Percentiles rank a stretch among this genome's conserved stretches.
phyloP scores from a whole-genome alignment of 2,797 vertebrate genomes.

The Remorina albescens region DNA sequence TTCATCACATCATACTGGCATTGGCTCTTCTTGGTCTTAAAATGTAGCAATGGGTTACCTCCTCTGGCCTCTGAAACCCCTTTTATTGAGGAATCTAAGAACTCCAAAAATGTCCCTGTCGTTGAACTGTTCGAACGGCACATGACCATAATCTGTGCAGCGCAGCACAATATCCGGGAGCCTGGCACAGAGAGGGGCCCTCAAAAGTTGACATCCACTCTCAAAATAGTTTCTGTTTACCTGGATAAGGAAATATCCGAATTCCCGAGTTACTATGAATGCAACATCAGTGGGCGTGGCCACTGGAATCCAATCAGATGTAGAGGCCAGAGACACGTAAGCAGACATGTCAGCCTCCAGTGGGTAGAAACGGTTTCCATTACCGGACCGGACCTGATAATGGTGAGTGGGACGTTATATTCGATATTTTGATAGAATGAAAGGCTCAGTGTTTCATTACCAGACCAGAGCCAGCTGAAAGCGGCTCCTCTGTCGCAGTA shows the following conservation, averaged over 20 bases:
- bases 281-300: slow-evolving; percentile 53
- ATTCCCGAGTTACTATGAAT: slow-evolving; percentile 40
- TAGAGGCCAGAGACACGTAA: slow-evolving; percentile 69
- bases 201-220: not conserved
- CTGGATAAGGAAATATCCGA: rapidly evolving
- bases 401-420: slow-evolving; percentile 74
- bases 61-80: no score
- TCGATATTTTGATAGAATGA: not conserved
- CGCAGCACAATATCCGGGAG: no score
- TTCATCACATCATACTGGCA: no score
- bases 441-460: no score
- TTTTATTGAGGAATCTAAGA: no score
- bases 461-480: no score
- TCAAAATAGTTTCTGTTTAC: not conserved
- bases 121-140: no score
- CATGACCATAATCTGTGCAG: no score
- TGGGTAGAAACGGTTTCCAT: not conserved
- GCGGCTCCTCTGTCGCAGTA: not conserved
- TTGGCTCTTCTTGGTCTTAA: no score
- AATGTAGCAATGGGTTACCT: no score
- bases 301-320: slow-evolving; percentile 56
- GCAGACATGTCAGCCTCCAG: slow-evolving; percentile 64
- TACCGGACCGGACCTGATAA: slow-evolving; percentile 10
- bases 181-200: no score
- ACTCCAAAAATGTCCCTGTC: no score